Base-by-base conservation (phyloP, 2,797 vertebrate species). In the Pygocentrus nattereri region DNA sequence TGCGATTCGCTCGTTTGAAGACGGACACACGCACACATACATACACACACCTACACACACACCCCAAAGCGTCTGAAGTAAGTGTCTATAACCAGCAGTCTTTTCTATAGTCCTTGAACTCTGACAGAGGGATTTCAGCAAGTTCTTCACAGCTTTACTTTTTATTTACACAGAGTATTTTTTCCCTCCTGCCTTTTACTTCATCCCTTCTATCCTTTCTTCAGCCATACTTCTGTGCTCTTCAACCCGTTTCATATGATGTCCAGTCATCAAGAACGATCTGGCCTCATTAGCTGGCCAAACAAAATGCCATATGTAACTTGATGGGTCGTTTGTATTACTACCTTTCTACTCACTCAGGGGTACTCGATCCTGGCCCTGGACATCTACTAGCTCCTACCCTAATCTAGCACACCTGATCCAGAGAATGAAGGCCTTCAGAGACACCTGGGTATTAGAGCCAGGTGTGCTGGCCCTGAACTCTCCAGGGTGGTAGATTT, bases 81-180 rank as follows among this genome's bases (percentile, higher is more conserved):
- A 81, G 62, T 25, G 72, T 59, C 62, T 75, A 49, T 50, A 70
- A 70, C 68, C 44, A 49, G 44, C 16, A 52, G 38, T 25, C n/a
- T 75, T 75, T n/a, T 68, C 64, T 68, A 5, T 13, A 59, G 79
- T 68, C 79, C 72, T 74, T 75, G 71, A 81, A 74, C 79, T 69
- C 27, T 58, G 30, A 62, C 68, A 25, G 58, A 62, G 68, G 65
- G 76, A 68, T 77, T 68, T 68, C 67, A 56, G 54, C 41, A 0
- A 62, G 54, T 72, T 72, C 30, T 72, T 72, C 44, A 71, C 38
- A 49, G 76, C 65, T 58, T 69, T 72, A 30, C 19, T 72, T 27
- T 34, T 52, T 54, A 67, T 34, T 58, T 75, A 61, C 58, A 15
- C 11, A 13, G 25, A 30, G 58, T 2, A 59, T 61, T 16, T 6